A percentile compares a stretch with the other conserved stretches of the same genome.
Conservation (phyloP, 1,140 invertebrate species). For the Anthonomus grandis region DNA sequence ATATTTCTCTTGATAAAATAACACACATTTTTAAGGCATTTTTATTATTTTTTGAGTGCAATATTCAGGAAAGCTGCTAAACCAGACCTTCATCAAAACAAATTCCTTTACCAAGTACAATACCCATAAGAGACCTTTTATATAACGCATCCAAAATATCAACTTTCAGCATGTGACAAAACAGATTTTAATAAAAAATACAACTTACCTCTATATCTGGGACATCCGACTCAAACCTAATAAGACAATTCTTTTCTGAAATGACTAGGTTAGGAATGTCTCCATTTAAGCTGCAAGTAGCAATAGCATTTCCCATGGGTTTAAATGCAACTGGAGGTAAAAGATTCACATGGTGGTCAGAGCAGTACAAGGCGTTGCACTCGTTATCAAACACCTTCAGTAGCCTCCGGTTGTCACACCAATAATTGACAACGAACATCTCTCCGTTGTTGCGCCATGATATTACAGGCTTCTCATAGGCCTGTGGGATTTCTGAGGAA, state of each 20-base stretch:
- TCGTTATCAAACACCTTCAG: constrained; percentile 32
- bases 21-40: too few species aligned
- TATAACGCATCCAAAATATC: too few species aligned
- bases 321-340: constrained; percentile 25
- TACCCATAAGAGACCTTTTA: too few species aligned
- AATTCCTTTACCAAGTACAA: too few species aligned
- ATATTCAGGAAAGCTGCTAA: too few species aligned
- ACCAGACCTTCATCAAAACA: too few species aligned
- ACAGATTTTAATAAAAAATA: neutral
- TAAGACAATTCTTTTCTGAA: constrained; percentile 37
- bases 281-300: constrained; percentile 13
- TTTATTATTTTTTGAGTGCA: too few species aligned
- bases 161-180: neutral
- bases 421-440: constrained; percentile 35
- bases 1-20: too few species aligned
- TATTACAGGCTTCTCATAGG: constrained; percentile 20
- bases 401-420: constrained; percentile 19
- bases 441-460: constrained; percentile 38
- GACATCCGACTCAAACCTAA: constrained; percentile 22
- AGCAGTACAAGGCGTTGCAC: constrained; percentile 23
- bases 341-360: constrained; percentile 27
- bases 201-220: constrained; percentile 25
- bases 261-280: constrained; percentile 28
- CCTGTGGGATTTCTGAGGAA: constrained; percentile 13
- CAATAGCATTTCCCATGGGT: constrained; percentile 33